Evolutionary conservation across 1,140 invertebrate species (phyloP).

Genomic region (Cydia splendana): DNA sequence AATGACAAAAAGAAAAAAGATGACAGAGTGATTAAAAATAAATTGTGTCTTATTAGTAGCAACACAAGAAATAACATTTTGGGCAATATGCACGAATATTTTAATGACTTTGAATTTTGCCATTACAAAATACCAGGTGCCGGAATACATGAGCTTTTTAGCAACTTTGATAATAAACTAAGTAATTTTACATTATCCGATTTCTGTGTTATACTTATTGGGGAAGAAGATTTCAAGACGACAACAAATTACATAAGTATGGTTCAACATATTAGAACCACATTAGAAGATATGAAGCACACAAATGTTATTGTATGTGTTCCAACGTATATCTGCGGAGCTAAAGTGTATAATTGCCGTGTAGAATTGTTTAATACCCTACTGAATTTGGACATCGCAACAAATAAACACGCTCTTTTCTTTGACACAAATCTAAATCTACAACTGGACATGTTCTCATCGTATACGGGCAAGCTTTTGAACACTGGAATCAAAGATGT

Average conservation of each 20-base stretch:
- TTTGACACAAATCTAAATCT: neutral
- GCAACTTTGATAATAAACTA: neutral
- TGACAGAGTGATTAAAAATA: too few species aligned
- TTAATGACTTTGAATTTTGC: neutral
- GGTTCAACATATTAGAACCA: neutral
- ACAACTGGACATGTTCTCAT: neutral
- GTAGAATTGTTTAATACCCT: constrained; percentile 1
- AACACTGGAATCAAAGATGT: constrained; percentile 1
- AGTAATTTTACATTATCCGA: neutral
- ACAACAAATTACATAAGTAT: neutral
- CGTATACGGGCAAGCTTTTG: neutral
- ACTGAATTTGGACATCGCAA: neutral
- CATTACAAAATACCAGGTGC: neutral
- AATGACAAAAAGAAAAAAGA: too few species aligned
- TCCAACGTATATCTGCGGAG: constrained; percentile 7
- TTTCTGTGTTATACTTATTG: neutral
- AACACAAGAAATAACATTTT: neutral
- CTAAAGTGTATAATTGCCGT: neutral
- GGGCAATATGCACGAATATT: neutral
- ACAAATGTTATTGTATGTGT: neutral
- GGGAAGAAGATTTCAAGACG: neutral
- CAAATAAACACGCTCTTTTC: neutral
- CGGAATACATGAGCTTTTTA: neutral
- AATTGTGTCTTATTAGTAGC: neutral
- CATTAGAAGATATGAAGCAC: neutral